Evolutionary conservation across 1,140 invertebrate species (phyloP), one percentile per base, ranked within the genome.

Genomic region (Ceratosolen solmsi): DNA sequence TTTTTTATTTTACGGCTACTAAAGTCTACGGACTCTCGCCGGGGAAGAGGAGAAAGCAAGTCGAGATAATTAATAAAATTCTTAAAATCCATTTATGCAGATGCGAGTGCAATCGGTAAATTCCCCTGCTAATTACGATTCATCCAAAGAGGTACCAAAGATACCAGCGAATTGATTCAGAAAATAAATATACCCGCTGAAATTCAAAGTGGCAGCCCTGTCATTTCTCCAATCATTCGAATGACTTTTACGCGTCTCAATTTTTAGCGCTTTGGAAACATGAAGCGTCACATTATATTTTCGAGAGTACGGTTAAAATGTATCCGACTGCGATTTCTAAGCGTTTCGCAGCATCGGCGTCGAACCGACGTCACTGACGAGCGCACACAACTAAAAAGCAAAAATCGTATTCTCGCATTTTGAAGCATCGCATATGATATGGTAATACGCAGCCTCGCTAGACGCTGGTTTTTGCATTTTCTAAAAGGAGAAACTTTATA

Each of bases 401-500:
- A 68, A 68, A 68, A 38, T 15, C 13, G 8, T 68, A 38, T 68
- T 68, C 63, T 38, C 9, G 33, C 63, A 11, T 68, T 68, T 68
- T 22, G 17, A 68, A 38, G 20, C 36, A 0, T 38, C 33, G 22
- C 2, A 17, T 7, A 25, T 3, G 33, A 68, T 68, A 68, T 68
- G 63, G 38, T 68, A 68, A 68, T 68, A 38, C 15, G 63, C 63
- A 15, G 33, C 63, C 3, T 22, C 25, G 9, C 60, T 9, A 27
- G n/a, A 4, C 60, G 36, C 33, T 38, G 13, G 33, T 38, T 68
- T 63, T 68, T 68, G 63, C 63, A 68, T 68, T 68, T 68, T 38
- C 63, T 68, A 68, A 68, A 17, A n/a, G 33, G 63, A 68, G 63
- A 51, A 72, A 72, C 70, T 72, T 51, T 72, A 72, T 72, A 25